Conservation (phyloP, 2,888 invertebrate species). For the Apomyelois bistriatella region DNA sequence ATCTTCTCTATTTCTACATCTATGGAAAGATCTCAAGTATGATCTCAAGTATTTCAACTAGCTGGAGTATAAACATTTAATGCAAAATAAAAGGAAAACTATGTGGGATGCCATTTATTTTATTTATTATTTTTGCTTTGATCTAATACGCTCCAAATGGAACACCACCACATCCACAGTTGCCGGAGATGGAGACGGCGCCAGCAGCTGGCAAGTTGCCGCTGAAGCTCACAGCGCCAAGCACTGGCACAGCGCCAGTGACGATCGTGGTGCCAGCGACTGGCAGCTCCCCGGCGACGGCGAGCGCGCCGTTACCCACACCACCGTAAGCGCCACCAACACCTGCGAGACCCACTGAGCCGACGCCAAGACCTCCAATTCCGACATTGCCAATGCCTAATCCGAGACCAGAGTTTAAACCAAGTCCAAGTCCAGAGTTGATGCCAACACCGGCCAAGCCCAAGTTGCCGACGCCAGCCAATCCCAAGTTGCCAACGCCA, state of each 20-base stretch:
- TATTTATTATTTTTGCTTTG: background rate
- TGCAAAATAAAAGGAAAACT: no score
- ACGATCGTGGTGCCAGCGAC: conserved; percentile 22
- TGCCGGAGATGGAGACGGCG: conserved; percentile 18
- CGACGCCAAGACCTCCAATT: background rate
- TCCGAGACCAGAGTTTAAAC: conserved; percentile 3
- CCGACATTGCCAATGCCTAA: background rate
- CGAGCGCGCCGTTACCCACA: conserved; percentile 14
- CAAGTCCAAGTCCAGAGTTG: background rate
- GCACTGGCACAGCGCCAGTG: conserved; percentile 37
- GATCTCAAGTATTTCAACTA: no score
- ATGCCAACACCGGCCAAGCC: background rate
- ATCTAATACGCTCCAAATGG: conserved; percentile 6
- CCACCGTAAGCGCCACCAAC: background rate
- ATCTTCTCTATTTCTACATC: no score
- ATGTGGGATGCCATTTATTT: no score
- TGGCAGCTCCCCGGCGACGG: conserved; percentile 18
- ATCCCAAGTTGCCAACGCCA: background rate
- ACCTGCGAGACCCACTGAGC: background rate
- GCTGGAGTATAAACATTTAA: no score
- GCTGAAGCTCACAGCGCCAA: conserved; percentile 36
- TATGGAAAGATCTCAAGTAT: no score
- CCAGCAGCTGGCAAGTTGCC: conserved; percentile 34
- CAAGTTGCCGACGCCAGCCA: background rate
- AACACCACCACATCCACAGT: conserved; percentile 21